Evolutionary conservation across 2,888 invertebrate genomes (phyloP).

Genomic region (Drosophila affinis): DNA sequence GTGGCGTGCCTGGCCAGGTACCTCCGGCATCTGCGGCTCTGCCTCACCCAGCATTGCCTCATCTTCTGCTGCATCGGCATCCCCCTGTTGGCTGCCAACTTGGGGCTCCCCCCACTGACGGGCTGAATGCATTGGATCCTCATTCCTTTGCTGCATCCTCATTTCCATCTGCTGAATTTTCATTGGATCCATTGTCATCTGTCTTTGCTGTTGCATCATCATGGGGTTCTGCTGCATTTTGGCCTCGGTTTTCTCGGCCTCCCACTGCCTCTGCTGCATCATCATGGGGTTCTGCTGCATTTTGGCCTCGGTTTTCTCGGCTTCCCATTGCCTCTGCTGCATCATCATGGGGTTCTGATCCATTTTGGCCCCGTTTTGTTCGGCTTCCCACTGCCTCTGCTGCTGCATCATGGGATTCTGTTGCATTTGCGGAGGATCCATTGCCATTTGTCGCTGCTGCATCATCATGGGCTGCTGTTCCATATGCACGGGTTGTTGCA

Average conservation of each 20-base stretch:
- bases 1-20: constrained; percentile 59
- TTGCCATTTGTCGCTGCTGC: constrained; percentile 19
- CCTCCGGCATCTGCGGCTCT: constrained; percentile 69
- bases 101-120: background rate
- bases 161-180: constrained; percentile 28
- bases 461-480: constrained; percentile 13
- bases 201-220: constrained; percentile 14
- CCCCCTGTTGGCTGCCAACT: background rate
- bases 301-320: constrained; percentile 7
- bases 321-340: constrained; percentile 8
- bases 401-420: constrained; percentile 29
- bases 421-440: constrained; percentile 25
- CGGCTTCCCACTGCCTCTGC: constrained; percentile 11
- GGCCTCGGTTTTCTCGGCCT: constrained; percentile 7
- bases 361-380: constrained; percentile 4
- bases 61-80: background rate
- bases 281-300: constrained; percentile 20
- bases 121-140: constrained; percentile 29
- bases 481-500: background rate
- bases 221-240: constrained; percentile 17
- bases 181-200: constrained; percentile 19
- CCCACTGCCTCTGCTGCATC: constrained; percentile 13
- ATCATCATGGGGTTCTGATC: constrained; percentile 18
- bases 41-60: constrained; percentile 53
- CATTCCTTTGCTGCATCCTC: constrained; percentile 35